These are phyloP conservation scores for Trichopoda pennipes DNA, from an alignment of 2,888 invertebrate species.

Conservation along the genomic window DNA sequence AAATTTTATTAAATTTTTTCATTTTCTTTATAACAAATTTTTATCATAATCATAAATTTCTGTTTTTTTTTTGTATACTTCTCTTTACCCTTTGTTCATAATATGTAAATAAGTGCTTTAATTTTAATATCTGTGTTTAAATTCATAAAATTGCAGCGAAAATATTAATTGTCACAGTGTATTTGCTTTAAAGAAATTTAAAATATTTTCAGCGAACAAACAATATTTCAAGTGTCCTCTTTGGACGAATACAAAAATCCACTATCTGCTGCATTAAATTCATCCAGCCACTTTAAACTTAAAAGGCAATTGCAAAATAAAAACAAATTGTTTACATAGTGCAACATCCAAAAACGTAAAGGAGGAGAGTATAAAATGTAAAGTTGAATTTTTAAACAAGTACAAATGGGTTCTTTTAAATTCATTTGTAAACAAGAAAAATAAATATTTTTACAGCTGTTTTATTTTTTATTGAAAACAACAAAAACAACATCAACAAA, in stretches of 20 bases:
- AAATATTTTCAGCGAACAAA: neutral
- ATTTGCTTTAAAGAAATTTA: constrained; percentile 9
- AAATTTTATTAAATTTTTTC: neutral
- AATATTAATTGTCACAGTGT: constrained; percentile 17
- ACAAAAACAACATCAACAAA: too few species aligned
- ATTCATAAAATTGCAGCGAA: constrained; percentile 6
- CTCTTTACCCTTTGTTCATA: neutral
- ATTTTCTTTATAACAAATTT: too few species aligned
- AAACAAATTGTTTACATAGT: neutral
- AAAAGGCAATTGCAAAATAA: constrained; percentile 6
- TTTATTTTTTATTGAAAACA: constrained; percentile 20
- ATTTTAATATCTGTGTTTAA: neutral
- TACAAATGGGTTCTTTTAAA: neutral
- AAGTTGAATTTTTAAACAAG: constrained; percentile 3
- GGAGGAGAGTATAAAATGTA: neutral
- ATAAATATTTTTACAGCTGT: constrained; percentile 5
- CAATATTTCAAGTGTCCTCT: constrained; percentile 17
- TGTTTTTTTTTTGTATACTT: neutral
- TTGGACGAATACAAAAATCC: neutral
- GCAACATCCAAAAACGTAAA: neutral
- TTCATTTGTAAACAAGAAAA: neutral
- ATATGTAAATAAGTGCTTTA: neutral
- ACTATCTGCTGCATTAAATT: constrained; percentile 20
- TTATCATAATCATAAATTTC: too few species aligned
- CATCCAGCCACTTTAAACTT: constrained; percentile 30